Evolutionary conservation across 1,140 invertebrate genomes (phyloP).

Genomic region (Hypothenemus hampei): DNA sequence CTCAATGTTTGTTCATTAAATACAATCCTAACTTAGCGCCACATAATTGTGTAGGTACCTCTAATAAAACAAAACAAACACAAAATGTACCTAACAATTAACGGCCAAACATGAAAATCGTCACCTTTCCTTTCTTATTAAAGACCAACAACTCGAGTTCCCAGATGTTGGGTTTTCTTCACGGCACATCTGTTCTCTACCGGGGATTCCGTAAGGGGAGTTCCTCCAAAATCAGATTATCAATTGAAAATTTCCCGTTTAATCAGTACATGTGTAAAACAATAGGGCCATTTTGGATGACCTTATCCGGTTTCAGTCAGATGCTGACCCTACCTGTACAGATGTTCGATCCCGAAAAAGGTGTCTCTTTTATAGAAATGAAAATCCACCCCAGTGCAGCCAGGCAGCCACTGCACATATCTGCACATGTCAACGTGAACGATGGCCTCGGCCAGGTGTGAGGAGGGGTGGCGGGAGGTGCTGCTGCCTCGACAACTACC

Average conservation of each 20-base stretch:
- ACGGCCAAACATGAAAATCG: conserved; percentile 15
- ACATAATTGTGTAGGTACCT: conserved; percentile 7
- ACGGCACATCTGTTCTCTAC: conserved; percentile 11
- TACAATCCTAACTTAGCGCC: conserved; percentile 2
- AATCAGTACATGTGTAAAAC: neutral
- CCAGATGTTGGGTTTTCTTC: conserved; percentile 14
- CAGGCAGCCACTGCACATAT: conserved; percentile 28
- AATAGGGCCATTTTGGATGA: no score
- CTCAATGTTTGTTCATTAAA: neutral
- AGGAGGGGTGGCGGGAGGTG: conserved; percentile 11
- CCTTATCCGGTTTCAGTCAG: neutral
- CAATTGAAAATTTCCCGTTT: no score
- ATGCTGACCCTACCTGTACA: conserved; percentile 2
- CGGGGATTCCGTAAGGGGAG: conserved; percentile 8
- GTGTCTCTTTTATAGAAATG: conserved; percentile 1
- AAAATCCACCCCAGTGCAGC: conserved; percentile 12
- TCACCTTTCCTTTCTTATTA: conserved; percentile 8
- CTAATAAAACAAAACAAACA: conserved; percentile 3
- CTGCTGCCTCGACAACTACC: conserved; percentile 6
- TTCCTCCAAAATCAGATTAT: no score
- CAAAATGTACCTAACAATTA: conserved; percentile 5
- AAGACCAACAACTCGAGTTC: conserved; percentile 1
- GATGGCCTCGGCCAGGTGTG: conserved; percentile 26
- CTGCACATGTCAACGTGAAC: conserved; percentile 32
- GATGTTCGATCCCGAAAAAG: conserved; percentile 18